Evolutionary conservation across 2,888 invertebrate genomes (phyloP).

Genomic region (Steromphala cineraria): DNA sequence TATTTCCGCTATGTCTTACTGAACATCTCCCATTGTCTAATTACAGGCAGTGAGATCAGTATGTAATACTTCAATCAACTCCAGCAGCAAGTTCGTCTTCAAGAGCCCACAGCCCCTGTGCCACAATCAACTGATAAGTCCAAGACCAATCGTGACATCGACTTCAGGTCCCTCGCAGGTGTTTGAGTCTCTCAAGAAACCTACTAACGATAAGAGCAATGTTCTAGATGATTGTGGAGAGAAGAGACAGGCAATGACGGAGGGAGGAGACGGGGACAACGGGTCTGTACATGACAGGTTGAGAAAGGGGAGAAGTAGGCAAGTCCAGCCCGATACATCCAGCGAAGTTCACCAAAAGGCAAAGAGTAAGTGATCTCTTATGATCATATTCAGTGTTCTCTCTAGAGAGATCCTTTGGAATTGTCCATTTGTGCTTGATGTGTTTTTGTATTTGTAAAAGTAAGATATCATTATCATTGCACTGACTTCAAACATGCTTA

Average conservation of each 20-base stretch:
- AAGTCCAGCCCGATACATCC: background rate
- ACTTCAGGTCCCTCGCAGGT: background rate
- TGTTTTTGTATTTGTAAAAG: too few species aligned
- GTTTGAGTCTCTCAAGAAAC: constrained; percentile 11
- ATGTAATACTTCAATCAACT: background rate
- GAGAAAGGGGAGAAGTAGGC: background rate
- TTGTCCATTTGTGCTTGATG: too few species aligned
- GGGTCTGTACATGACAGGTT: background rate
- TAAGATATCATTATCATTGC: too few species aligned
- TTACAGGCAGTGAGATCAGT: too few species aligned
- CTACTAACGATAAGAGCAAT: background rate
- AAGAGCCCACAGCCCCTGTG: background rate
- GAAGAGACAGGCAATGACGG: background rate
- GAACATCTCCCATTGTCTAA: too few species aligned
- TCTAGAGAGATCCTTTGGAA: too few species aligned
- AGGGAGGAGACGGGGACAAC: background rate
- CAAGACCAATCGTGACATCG: background rate
- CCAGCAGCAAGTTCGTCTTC: background rate
- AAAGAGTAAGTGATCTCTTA: too few species aligned
- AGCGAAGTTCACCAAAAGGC: background rate
- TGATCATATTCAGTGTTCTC: too few species aligned
- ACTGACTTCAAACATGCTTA: too few species aligned
- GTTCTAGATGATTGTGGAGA: background rate
- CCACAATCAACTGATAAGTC: background rate
- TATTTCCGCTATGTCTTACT: too few species aligned